These are phyloP conservation scores for Serrognathus titanus DNA, from an alignment of 2,888 invertebrate species.

Conservation along the genomic window DNA sequence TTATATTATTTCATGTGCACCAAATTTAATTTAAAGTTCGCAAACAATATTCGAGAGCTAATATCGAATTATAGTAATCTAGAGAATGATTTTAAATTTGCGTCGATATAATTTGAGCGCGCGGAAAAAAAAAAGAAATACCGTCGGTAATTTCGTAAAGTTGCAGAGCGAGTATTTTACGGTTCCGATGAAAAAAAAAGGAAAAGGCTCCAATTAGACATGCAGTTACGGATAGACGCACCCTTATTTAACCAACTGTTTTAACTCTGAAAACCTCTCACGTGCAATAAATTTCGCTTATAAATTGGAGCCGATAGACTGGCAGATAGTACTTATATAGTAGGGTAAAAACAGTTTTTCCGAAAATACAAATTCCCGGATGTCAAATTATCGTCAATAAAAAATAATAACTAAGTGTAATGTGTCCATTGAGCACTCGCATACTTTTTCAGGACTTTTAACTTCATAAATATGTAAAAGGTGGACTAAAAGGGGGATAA, in stretches of 20 bases:
- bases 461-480: slow-evolving; percentile 32
- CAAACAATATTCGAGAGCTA: slow-evolving; percentile 34
- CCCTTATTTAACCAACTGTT: slow-evolving; percentile 15
- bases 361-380: slow-evolving; percentile 26
- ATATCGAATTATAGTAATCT: slow-evolving; percentile 33
- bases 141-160: not conserved
- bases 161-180: not conserved
- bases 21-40: slow-evolving; percentile 38
- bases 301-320: slow-evolving; percentile 17
- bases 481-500: slow-evolving; percentile 24
- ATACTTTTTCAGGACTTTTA: slow-evolving; percentile 21
- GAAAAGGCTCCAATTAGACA: not conserved
- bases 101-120: slow-evolving; percentile 5
- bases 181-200: not conserved
- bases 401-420: slow-evolving; percentile 31
- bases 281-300: slow-evolving; percentile 17
- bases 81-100: slow-evolving; percentile 16
- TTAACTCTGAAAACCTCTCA: slow-evolving; percentile 14
- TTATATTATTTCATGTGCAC: slow-evolving; percentile 39
- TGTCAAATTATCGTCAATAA: slow-evolving; percentile 31
- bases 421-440: slow-evolving; percentile 23
- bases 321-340: slow-evolving; percentile 6
- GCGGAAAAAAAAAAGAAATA: not conserved
- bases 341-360: not conserved
- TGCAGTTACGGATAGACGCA: slow-evolving; percentile 4